phyloP scores from a whole-genome alignment of 2,113 vertebrate genomes.

The Bujurquina vittata region DNA sequence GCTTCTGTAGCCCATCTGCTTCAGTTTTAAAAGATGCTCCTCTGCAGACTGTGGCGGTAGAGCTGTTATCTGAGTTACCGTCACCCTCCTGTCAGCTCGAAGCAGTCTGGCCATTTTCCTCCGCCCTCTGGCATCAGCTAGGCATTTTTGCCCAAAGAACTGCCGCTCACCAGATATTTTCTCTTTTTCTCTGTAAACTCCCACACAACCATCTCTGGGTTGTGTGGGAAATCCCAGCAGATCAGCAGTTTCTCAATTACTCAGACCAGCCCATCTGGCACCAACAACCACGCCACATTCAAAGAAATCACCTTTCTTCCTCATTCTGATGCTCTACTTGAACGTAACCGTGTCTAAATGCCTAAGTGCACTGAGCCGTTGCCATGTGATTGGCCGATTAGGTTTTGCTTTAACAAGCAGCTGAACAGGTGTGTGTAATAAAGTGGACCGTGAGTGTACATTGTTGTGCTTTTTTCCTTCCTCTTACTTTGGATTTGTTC shows the following conservation, averaged over 20 bases:
- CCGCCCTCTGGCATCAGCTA: background rate
- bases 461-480: background rate
- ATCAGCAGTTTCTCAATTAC: background rate
- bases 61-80: background rate
- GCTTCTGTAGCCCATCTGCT: background rate
- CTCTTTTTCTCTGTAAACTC: background rate
- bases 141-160: background rate
- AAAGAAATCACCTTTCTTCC: background rate
- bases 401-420: background rate
- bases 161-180: background rate
- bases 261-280: background rate
- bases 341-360: background rate
- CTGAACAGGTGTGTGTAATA: background rate
- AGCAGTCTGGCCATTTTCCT: background rate
- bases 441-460: background rate
- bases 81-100: background rate
- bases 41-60: background rate
- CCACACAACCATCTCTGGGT: fast-evolving
- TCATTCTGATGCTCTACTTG: background rate
- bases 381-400: background rate
- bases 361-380: background rate
- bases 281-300: background rate
- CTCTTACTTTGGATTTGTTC: too few relatives aligned
- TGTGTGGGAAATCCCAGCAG: background rate
- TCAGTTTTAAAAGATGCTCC: background rate